Conservation (phyloP, 2,797 vertebrate genomes). For the Otus scops region DNA sequence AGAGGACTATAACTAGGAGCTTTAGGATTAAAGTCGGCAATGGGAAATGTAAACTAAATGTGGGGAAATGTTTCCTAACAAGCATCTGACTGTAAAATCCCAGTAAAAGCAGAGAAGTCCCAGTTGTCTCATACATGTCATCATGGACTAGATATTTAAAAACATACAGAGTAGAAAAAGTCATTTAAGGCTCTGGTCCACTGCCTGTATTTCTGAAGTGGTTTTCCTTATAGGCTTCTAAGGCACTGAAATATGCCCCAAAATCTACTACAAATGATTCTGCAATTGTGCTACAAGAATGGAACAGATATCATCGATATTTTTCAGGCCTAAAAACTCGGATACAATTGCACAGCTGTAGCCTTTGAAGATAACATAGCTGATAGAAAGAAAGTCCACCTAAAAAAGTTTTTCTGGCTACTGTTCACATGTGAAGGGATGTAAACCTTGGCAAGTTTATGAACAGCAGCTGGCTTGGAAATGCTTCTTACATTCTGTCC, state of each 20-base stretch:
- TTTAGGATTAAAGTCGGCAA: background rate
- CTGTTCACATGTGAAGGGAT: background rate
- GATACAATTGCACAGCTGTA: background rate
- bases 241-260: background rate
- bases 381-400: background rate
- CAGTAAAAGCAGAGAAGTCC: background rate
- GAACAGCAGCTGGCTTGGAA: background rate
- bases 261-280: background rate
- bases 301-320: rapidly evolving
- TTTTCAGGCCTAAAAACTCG: background rate
- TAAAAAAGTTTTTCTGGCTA: background rate
- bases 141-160: background rate
- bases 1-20: background rate
- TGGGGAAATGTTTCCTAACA: background rate
- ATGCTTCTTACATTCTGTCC: background rate
- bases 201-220: background rate
- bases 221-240: background rate
- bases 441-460: background rate
- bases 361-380: background rate
- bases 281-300: background rate
- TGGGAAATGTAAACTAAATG: background rate
- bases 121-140: background rate
- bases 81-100: background rate
- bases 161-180: background rate
- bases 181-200: background rate